Conservation (phyloP, 2,113 vertebrate species). For the Lichenostomus cassidix region DNA sequence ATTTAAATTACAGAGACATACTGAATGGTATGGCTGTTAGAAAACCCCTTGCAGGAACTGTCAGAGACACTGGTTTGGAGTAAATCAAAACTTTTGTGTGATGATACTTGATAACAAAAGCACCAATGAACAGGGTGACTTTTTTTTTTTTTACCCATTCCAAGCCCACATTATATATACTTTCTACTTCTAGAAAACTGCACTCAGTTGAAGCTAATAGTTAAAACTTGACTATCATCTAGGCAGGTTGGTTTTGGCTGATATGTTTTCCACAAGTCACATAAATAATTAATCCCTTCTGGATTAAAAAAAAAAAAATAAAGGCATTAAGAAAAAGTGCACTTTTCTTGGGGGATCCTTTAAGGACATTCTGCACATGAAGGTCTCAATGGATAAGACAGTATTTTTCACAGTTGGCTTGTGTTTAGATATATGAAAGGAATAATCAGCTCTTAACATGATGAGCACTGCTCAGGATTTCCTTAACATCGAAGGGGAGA, state of each 20-base stretch:
- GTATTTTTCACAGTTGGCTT: background rate
- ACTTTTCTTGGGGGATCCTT: background rate
- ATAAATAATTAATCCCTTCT: background rate
- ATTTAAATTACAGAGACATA: background rate
- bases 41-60: background rate
- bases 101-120: background rate
- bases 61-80: background rate
- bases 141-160: background rate
- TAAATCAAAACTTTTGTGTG: background rate
- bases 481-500: background rate
- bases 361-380: background rate
- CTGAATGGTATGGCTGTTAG: background rate
- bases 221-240: background rate
- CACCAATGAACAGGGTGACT: background rate
- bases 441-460: background rate
- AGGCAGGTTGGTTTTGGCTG: background rate
- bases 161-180: background rate
- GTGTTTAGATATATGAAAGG: background rate
- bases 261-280: background rate
- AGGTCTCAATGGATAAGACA: background rate
- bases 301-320: background rate
- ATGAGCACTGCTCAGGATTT: background rate
- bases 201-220: background rate
- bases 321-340: background rate
- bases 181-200: background rate